phyloP scores from a whole-genome alignment of 1,140 invertebrate species.

The Dinoponera quadriceps region DNA sequence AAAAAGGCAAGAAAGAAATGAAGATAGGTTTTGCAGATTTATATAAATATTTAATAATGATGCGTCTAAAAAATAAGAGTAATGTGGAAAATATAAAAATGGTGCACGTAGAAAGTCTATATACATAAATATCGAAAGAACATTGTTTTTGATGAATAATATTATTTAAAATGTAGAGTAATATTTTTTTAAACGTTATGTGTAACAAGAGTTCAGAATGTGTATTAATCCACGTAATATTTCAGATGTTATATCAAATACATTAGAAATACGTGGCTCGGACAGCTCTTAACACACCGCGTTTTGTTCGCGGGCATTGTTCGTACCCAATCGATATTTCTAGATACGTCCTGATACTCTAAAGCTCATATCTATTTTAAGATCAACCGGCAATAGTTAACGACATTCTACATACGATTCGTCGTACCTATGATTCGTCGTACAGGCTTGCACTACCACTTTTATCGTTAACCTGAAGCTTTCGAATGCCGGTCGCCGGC shows the following conservation, averaged over 20 bases:
- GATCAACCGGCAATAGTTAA: conserved; percentile 55
- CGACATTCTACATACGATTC: conserved; percentile 50
- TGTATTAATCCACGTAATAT: background rate
- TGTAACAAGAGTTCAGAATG: background rate
- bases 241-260: background rate
- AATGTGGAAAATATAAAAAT: too few species aligned
- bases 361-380: conserved; percentile 68
- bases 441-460: conserved; percentile 6
- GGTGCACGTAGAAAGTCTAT: too few species aligned
- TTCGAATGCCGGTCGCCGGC: background rate
- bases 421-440: conserved; percentile 35
- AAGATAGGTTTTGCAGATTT: too few species aligned
- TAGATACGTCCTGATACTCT: conserved; percentile 58
- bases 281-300: background rate
- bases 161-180: too few species aligned
- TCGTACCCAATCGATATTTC: conserved; percentile 69
- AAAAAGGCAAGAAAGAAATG: too few species aligned
- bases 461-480: conserved; percentile 28
- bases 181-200: background rate
- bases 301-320: conserved; percentile 42
- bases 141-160: too few species aligned
- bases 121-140: too few species aligned
- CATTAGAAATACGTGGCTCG: background rate
- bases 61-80: too few species aligned
- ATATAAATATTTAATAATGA: too few species aligned